Conservation (phyloP, 2,113 vertebrate species). For the Rhodinocichla rosea region DNA sequence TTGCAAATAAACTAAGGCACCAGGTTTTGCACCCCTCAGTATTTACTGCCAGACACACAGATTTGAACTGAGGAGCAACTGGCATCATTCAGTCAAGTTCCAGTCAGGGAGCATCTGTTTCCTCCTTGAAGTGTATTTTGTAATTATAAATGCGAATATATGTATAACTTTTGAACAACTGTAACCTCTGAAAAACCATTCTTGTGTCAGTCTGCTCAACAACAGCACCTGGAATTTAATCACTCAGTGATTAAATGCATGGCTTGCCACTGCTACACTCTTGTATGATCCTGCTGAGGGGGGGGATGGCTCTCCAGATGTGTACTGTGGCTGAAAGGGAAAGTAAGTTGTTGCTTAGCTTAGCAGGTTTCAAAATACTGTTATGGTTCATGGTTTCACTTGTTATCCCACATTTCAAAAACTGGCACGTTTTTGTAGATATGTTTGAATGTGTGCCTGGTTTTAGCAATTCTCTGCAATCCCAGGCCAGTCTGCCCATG, state of each 20-base stretch:
- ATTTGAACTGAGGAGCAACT: not conserved
- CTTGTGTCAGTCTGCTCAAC: not conserved
- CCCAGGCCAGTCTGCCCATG: fast-evolving
- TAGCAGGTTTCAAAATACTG: not conserved
- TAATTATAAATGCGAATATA: not conserved
- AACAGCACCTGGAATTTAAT: not conserved
- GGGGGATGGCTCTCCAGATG: not conserved
- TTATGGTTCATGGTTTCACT: not conserved
- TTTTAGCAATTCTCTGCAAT: not conserved
- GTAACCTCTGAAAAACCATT: not conserved
- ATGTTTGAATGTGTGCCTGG: not conserved
- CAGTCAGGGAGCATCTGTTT: not conserved
- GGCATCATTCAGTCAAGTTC: not conserved
- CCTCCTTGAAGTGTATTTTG: not conserved
- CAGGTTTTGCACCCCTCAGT: not conserved
- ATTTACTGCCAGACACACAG: not conserved
- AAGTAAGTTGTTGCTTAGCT: not conserved
- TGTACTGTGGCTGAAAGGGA: not conserved
- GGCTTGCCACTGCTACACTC: not conserved
- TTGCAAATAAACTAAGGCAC: not conserved
- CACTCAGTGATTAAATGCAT: not conserved
- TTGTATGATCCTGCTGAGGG: not conserved
- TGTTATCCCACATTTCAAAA: not conserved
- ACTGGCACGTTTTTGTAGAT: not conserved
- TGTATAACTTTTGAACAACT: not conserved